Percentiles rank a stretch among this genome's conserved stretches.
phyloP scores from a whole-genome alignment of 2,113 vertebrate species.

The Vimba vimba region DNA sequence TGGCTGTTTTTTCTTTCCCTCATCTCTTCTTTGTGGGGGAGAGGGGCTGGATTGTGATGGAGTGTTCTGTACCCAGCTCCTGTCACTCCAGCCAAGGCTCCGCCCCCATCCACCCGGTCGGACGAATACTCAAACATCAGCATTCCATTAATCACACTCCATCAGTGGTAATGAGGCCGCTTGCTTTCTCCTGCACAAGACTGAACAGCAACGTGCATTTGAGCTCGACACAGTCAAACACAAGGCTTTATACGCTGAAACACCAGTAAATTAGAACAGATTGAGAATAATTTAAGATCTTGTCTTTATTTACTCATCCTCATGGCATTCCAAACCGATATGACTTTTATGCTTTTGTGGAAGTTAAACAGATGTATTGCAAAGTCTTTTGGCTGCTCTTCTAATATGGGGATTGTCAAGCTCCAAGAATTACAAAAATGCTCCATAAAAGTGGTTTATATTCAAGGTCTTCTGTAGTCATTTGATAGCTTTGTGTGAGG shows the following conservation, averaged over 20 bases:
- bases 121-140: constrained; percentile 59
- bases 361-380: not conserved
- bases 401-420: not conserved
- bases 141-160: constrained; percentile 59
- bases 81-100: constrained; percentile 52
- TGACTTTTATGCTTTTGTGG: not conserved
- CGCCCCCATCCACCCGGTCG: constrained; percentile 25
- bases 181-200: not conserved
- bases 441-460: not conserved
- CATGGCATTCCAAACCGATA: not conserved
- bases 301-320: constrained; percentile 9
- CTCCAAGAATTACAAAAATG: not conserved
- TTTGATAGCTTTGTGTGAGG: too few species aligned
- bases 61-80: constrained; percentile 35
- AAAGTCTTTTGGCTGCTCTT: not conserved
- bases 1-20: constrained; percentile 38
- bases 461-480: too few species aligned
- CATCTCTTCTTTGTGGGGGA: constrained; percentile 29
- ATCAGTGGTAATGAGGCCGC: constrained; percentile 40
- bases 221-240: not conserved
- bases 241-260: not conserved
- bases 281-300: not conserved
- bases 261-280: not conserved
- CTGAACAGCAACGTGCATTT: not conserved
- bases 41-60: constrained; percentile 55